Evolutionary conservation across 2,888 invertebrate species (phyloP).

Genomic region (Merodon equestris): DNA sequence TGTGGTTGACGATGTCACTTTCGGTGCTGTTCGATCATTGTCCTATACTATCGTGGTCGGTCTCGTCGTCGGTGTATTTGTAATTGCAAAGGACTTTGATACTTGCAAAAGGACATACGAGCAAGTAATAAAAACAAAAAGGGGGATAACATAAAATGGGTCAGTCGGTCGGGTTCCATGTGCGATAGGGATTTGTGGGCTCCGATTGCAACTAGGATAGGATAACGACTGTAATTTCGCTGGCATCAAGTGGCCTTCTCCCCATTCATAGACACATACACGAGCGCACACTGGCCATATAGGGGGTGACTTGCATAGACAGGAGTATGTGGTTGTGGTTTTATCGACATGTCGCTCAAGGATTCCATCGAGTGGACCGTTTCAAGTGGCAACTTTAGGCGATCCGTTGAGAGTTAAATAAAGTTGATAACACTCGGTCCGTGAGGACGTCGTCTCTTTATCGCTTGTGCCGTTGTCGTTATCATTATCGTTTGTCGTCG

Average conservation of each 20-base stretch:
- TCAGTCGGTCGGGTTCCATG: slow-evolving; percentile 24
- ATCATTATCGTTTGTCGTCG: no score
- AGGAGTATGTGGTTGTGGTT: slow-evolving; percentile 7
- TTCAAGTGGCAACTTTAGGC: slow-evolving; percentile 58
- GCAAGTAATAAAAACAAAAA: slow-evolving; percentile 4
- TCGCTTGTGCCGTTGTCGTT: no score
- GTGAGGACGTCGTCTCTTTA: slow-evolving; percentile 36
- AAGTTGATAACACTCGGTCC: slow-evolving; percentile 36
- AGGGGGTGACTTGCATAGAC: background rate
- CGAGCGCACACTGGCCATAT: no score
- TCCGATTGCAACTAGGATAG: slow-evolving; percentile 35
- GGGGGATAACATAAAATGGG: slow-evolving; percentile 35
- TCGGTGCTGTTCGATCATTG: slow-evolving; percentile 43
- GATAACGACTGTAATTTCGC: slow-evolving; percentile 53
- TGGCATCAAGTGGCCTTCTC: slow-evolving; percentile 58
- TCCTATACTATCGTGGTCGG: slow-evolving; percentile 29
- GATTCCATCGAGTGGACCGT: slow-evolving; percentile 49
- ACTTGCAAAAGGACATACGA: background rate
- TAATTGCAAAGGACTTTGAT: slow-evolving; percentile 7
- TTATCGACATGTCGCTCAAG: slow-evolving; percentile 63
- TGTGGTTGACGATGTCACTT: slow-evolving; percentile 39
- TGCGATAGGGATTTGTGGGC: slow-evolving; percentile 1
- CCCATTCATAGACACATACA: slow-evolving; percentile 17
- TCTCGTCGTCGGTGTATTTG: slow-evolving; percentile 10
- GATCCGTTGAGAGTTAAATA: slow-evolving; percentile 58